Evolutionary conservation across 2,113 vertebrate genomes (phyloP).

Genomic region (Recurvirostra avosetta): DNA sequence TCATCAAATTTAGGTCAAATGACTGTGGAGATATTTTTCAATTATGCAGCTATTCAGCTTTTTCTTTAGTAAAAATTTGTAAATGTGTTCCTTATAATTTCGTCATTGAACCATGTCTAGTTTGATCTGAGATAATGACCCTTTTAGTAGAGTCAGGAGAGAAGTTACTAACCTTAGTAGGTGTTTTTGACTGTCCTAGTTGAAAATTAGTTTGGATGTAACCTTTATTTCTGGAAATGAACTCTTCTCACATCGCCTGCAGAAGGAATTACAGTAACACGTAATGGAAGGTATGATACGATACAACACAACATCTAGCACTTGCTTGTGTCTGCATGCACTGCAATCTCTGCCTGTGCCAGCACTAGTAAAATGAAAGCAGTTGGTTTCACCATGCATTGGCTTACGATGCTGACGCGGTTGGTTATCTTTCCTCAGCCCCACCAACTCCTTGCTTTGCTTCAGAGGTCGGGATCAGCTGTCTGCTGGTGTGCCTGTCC

Average conservation of each 20-base stretch:
- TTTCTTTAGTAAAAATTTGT: background rate
- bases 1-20: background rate
- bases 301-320: background rate
- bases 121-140: background rate
- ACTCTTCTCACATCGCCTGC: background rate
- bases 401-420: background rate
- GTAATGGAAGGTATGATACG: accelerated
- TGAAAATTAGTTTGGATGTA: background rate
- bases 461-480: background rate
- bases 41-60: background rate
- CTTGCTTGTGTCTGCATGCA: accelerated
- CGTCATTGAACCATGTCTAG: background rate
- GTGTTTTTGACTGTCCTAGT: background rate
- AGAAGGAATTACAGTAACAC: background rate
- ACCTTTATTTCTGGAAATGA: background rate
- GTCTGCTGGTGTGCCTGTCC: background rate
- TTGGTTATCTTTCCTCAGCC: background rate
- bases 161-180: background rate
- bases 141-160: background rate
- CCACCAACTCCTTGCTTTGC: background rate
- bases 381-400: background rate
- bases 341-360: background rate
- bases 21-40: background rate
- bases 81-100: background rate
- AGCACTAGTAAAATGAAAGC: background rate